Percentiles rank a stretch among this genome's conserved stretches.
Evolutionary conservation across 2,888 invertebrate species (phyloP).

Genomic region (Troilus luridus): DNA sequence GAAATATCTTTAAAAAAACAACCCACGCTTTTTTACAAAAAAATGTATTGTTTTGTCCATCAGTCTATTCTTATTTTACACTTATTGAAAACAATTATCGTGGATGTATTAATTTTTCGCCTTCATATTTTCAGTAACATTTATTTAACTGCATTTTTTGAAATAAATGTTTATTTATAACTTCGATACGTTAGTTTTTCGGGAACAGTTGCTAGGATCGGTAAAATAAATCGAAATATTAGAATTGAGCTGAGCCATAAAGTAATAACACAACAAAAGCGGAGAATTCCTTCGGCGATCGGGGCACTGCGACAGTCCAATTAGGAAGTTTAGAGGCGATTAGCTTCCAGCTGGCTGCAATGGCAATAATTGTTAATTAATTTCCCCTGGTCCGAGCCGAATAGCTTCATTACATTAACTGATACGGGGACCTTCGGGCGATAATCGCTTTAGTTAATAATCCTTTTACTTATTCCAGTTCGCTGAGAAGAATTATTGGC

Average conservation of each 20-base stretch:
- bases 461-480: not conserved
- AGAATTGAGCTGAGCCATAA: not conserved
- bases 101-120: too few species aligned
- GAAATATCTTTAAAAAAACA: too few species aligned
- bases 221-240: not conserved
- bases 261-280: not conserved
- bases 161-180: too few species aligned
- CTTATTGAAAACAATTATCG: too few species aligned
- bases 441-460: not conserved
- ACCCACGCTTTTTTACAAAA: too few species aligned
- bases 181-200: too few species aligned
- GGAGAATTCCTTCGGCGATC: not conserved
- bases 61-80: too few species aligned
- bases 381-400: not conserved
- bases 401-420: constrained; percentile 26
- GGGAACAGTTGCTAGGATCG: not conserved
- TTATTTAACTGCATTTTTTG: too few species aligned
- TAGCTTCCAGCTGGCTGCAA: constrained; percentile 14
- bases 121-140: too few species aligned
- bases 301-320: not conserved
- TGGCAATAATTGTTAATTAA: constrained; percentile 46
- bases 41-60: too few species aligned
- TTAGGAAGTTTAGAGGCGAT: not conserved
- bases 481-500: not conserved
- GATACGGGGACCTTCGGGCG: not conserved